Percentiles rank a stretch among this genome's conserved stretches.
Evolutionary conservation across 2,888 invertebrate genomes (phyloP).

Genomic region (Drosophila peninsularis): DNA sequence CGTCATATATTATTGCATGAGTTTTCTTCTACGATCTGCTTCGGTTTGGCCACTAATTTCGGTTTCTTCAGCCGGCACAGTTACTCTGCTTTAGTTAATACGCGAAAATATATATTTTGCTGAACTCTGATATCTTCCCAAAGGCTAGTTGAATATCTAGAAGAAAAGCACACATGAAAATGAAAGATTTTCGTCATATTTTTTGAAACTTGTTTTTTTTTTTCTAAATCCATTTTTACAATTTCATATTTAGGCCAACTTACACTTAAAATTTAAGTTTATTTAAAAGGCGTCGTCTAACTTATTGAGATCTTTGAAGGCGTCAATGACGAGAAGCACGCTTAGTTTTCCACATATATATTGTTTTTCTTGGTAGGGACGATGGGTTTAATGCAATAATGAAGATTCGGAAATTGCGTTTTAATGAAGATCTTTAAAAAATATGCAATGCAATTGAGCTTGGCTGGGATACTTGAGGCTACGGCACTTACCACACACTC

Average conservation of each 20-base stretch:
- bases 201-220: not conserved
- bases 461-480: not conserved
- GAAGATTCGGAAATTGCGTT: constrained; percentile 1
- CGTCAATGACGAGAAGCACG: not conserved
- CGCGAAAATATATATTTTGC: not conserved
- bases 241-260: not conserved
- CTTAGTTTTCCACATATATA: too few relatives aligned
- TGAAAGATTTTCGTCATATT: not conserved
- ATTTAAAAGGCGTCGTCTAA: not conserved
- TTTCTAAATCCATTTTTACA: not conserved
- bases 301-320: too few relatives aligned
- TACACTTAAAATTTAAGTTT: constrained; percentile 12
- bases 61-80: not conserved
- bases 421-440: not conserved
- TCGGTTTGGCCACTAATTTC: not conserved
- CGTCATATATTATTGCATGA: not conserved
- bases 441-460: not conserved
- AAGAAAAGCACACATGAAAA: not conserved
- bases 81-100: not conserved
- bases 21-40: not conserved
- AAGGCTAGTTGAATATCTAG: constrained; percentile 2
- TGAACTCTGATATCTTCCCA: not conserved
- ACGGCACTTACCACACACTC: not conserved
- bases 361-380: not conserved
- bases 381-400: not conserved